A percentile compares a stretch with the other conserved stretches of the same genome.
Conservation (phyloP, 1,140 invertebrate genomes). For the Sarcophaga bullata region DNA sequence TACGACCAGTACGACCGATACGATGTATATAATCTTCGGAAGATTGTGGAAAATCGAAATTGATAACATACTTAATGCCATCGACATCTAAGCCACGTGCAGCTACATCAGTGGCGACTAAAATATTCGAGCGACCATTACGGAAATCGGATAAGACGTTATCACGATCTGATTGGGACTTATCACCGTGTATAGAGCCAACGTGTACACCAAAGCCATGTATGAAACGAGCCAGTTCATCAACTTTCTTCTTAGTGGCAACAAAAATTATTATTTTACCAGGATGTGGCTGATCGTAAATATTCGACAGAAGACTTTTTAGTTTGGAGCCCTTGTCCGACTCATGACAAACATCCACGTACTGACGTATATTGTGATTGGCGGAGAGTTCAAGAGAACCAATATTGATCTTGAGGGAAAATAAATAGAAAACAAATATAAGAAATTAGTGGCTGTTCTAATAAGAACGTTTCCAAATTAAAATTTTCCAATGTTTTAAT, state of each 20-base stretch:
- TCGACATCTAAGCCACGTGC: conserved; percentile 96
- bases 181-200: conserved; percentile 79
- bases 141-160: conserved; percentile 95
- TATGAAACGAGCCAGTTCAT: conserved; percentile 89
- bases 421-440: neutral
- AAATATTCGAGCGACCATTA: conserved; percentile 85
- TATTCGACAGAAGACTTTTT: conserved; percentile 86
- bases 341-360: conserved; percentile 91
- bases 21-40: conserved; percentile 99
- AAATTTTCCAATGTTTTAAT: no score
- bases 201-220: conserved; percentile 90
- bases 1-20: conserved; percentile 94
- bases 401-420: conserved; percentile 77
- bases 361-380: conserved; percentile 97
- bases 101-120: conserved; percentile 98
- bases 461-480: neutral
- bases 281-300: conserved; percentile 81
- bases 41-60: conserved; percentile 97
- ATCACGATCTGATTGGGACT: conserved; percentile 95
- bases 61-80: conserved; percentile 98
- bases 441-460: neutral
- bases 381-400: conserved; percentile 90
- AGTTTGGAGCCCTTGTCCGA: conserved; percentile 85
- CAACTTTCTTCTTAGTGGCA: conserved; percentile 96
- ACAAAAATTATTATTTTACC: conserved; percentile 97